Percentiles rank a stretch among this genome's conserved stretches.
These are phyloP conservation scores for Neotoma lepida DNA, from an alignment of 2,113 vertebrate species.

Conservation along the genomic window DNA sequence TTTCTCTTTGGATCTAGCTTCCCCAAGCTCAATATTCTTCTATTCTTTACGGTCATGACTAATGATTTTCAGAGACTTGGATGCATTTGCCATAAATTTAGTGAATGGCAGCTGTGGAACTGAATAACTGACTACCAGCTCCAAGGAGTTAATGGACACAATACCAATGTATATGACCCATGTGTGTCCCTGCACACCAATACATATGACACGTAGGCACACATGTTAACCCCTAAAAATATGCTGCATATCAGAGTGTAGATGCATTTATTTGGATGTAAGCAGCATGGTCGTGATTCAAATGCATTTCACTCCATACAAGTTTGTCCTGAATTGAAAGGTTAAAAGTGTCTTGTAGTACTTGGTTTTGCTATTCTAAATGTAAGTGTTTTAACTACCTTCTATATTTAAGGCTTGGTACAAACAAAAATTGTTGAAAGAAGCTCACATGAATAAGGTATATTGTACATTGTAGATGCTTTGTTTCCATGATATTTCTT, in stretches of 20 bases:
- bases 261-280: background rate
- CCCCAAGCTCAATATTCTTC: background rate
- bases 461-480: background rate
- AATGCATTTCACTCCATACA: background rate
- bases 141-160: background rate
- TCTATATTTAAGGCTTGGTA: background rate
- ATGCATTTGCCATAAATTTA: background rate
- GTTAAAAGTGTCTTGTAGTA: background rate
- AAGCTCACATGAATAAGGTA: background rate
- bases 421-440: background rate
- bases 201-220: no score
- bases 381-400: background rate
- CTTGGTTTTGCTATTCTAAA: background rate
- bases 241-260: no score
- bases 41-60: background rate
- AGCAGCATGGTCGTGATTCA: background rate
- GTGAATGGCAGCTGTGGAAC: background rate
- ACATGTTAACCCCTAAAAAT: no score
- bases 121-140: background rate
- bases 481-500: background rate
- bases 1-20: background rate
- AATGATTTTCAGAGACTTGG: background rate
- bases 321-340: no score
- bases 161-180: no score
- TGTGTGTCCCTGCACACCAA: no score